Evolutionary conservation across 2,797 vertebrate species (phyloP).

Genomic region (Sebastes steindachneri): DNA sequence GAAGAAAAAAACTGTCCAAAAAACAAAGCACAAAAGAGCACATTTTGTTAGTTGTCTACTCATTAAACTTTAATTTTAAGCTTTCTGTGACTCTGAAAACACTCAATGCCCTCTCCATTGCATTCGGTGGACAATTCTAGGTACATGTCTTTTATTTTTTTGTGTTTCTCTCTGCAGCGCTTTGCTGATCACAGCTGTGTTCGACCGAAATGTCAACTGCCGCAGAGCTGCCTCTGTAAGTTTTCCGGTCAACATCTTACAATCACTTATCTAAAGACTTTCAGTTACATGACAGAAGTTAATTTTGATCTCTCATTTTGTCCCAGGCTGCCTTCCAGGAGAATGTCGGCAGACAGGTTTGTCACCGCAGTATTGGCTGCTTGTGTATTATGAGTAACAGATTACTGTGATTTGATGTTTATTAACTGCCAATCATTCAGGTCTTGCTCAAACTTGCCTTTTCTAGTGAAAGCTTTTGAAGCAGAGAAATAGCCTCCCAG

Average conservation of each 20-base stretch:
- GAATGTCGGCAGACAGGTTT: constrained; percentile 99
- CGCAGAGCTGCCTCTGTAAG: constrained; percentile 96
- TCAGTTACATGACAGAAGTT: constrained; percentile 12
- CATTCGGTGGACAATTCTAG: background rate
- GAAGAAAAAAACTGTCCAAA: background rate
- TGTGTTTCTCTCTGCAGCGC: constrained; percentile 80
- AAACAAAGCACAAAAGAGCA: too few relatives aligned
- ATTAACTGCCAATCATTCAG: constrained; percentile 46
- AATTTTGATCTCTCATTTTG: constrained; percentile 76
- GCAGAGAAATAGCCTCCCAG: background rate
- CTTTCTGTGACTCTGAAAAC: background rate
- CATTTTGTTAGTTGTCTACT: background rate
- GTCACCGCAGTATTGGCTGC: constrained; percentile 45
- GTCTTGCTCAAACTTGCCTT: constrained; percentile 68
- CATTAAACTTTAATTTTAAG: background rate
- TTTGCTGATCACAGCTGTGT: constrained; percentile 90
- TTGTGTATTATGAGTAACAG: constrained; percentile 41
- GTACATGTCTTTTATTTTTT: background rate
- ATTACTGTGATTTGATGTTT: constrained; percentile 56
- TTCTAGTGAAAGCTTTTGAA: constrained; percentile 8
- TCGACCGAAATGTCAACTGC: constrained; percentile 93
- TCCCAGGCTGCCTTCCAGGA: constrained; percentile 98
- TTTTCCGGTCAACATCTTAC: constrained; percentile 5
- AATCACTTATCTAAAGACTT: background rate
- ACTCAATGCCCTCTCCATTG: background rate